Evolutionary conservation across 2,797 vertebrate genomes (phyloP).

Genomic region (Pachyuromys duprasi): DNA sequence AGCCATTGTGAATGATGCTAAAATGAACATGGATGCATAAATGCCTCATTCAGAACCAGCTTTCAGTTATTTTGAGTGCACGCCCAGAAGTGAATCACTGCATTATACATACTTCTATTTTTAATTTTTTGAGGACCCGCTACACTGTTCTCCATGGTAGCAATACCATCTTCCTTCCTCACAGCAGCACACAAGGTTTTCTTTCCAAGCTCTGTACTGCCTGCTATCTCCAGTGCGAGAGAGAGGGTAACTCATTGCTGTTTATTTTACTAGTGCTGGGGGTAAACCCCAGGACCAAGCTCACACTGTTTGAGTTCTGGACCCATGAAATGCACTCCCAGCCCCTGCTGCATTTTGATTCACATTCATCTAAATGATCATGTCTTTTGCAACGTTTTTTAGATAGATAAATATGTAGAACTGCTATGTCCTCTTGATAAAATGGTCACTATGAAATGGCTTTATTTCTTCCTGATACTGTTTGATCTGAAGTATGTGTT

Average conservation of each 20-base stretch:
- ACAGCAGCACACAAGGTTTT: neutral
- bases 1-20: neutral
- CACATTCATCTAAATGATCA: neutral
- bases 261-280: neutral
- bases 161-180: neutral
- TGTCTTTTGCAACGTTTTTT: neutral
- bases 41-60: neutral
- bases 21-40: neutral
- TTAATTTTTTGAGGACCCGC: neutral
- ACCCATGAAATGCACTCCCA: neutral
- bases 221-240: neutral
- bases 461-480: neutral
- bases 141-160: neutral
- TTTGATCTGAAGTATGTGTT: neutral
- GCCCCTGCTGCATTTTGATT: neutral
- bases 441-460: neutral
- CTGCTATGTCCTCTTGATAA: neutral
- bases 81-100: neutral
- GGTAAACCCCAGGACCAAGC: neutral
- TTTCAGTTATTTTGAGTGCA: neutral
- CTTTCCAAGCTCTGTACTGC: neutral
- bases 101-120: neutral
- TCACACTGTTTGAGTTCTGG: neutral
- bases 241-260: neutral
- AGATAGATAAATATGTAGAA: neutral